Evolutionary conservation across 1,140 invertebrate genomes (phyloP).

Genomic region (Plectrocnemia conspersa): DNA sequence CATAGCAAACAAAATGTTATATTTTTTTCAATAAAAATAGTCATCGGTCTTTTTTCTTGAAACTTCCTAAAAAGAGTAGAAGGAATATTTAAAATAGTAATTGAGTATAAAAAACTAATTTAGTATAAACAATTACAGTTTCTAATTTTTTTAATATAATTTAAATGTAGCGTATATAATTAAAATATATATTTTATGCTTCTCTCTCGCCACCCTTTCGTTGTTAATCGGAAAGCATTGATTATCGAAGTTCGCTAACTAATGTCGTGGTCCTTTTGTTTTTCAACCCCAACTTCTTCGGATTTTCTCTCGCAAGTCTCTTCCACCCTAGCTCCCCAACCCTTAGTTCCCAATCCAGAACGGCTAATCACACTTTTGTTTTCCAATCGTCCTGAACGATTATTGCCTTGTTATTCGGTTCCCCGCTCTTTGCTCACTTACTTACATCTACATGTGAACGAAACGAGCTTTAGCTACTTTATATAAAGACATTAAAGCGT

Average conservation of each 20-base stretch:
- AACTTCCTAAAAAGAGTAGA: no score
- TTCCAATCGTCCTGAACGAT: conserved; percentile 55
- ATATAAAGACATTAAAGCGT: conserved; percentile 5
- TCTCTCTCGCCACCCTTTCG: background rate
- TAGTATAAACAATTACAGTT: no score
- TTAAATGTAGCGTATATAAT: background rate
- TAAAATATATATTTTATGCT: background rate
- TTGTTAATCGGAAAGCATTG: conserved; percentile 14
- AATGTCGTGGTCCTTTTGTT: conserved; percentile 29
- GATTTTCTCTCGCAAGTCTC: conserved; percentile 38
- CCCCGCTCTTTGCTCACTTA: conserved; percentile 14
- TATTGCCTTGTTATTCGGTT: conserved; percentile 53
- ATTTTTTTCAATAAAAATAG: no score
- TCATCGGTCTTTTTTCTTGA: no score
- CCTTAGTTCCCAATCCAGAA: conserved; percentile 30
- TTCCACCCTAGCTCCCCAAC: conserved; percentile 35
- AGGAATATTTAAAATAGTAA: no score
- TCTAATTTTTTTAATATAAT: background rate
- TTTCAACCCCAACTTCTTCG: background rate
- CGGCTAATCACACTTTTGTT: conserved; percentile 54
- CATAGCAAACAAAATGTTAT: no score
- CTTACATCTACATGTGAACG: no score
- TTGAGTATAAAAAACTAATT: no score
- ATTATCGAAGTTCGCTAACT: conserved; percentile 28
- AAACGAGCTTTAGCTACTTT: conserved; percentile 4